Conservation (phyloP, 2,888 invertebrate species). For the Acrobasis consociella region DNA sequence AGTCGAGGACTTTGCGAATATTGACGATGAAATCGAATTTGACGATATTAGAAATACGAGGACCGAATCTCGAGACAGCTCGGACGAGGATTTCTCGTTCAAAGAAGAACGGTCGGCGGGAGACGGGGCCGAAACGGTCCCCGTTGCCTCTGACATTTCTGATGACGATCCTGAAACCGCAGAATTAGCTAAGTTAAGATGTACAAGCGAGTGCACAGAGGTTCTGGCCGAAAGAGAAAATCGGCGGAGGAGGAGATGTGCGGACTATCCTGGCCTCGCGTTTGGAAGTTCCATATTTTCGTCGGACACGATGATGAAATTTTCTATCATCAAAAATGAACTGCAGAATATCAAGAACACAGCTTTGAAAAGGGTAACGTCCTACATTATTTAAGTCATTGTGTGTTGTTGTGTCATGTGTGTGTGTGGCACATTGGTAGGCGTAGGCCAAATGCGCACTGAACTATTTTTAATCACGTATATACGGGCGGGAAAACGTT, state of each 20-base stretch:
- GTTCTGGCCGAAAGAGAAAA: slow-evolving; percentile 93
- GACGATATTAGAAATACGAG: slow-evolving; percentile 56
- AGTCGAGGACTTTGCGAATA: slow-evolving; percentile 64
- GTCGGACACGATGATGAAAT: slow-evolving; percentile 98
- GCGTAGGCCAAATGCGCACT: slow-evolving; percentile 75
- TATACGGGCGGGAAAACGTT: slow-evolving; percentile 56
- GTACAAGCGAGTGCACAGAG: slow-evolving; percentile 94
- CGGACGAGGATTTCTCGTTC: slow-evolving; percentile 74
- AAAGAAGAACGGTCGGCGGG: slow-evolving; percentile 72
- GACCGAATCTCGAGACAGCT: slow-evolving; percentile 61
- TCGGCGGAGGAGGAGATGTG: slow-evolving; percentile 89
- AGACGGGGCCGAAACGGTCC: slow-evolving; percentile 71
- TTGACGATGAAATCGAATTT: slow-evolving; percentile 68
- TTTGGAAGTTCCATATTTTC: slow-evolving; percentile 96
- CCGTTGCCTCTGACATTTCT: slow-evolving; percentile 58
- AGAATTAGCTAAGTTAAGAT: slow-evolving; percentile 92
- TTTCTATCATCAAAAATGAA: slow-evolving; percentile 97
- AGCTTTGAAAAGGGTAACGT: slow-evolving; percentile 96
- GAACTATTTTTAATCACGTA: slow-evolving; percentile 74
- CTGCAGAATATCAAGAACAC: slow-evolving; percentile 98
- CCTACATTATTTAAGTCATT: slow-evolving; percentile 75
- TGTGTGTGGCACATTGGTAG: slow-evolving; percentile 47
- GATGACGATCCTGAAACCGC: slow-evolving; percentile 90
- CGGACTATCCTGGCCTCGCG: slow-evolving; percentile 95
- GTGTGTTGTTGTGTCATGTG: slow-evolving; percentile 55